Evolutionary conservation across 2,113 vertebrate genomes (phyloP).

Genomic region (Oryzias woworae): DNA sequence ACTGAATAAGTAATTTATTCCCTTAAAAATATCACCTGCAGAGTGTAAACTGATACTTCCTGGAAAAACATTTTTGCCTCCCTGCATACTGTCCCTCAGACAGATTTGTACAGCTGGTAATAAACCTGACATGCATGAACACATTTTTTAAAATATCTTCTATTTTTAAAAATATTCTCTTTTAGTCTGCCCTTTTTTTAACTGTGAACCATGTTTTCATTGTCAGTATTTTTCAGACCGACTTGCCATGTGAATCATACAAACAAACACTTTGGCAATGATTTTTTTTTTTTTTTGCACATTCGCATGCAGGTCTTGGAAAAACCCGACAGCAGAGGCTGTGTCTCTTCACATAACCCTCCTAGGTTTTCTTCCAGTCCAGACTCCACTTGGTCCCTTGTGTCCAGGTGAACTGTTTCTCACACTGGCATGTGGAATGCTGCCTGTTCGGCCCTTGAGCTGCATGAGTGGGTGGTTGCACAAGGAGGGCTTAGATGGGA

Average conservation of each 20-base stretch:
- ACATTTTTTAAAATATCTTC: no score
- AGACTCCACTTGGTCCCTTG: conserved; percentile 61
- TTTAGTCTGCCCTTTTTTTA: conserved; percentile 3
- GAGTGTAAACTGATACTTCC: not conserved
- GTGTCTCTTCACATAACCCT: conserved; percentile 16
- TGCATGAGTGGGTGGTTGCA: conserved; percentile 29
- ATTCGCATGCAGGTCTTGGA: conserved; percentile 8
- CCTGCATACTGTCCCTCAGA: not conserved
- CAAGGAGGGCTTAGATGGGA: conserved; percentile 56
- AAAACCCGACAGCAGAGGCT: conserved; percentile 2
- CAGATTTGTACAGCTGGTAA: not conserved
- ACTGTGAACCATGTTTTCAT: conserved; percentile 50
- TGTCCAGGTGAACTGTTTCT: conserved; percentile 64
- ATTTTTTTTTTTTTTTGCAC: conserved; percentile 17
- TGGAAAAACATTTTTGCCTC: not conserved
- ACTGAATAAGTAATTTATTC: conserved; percentile 30
- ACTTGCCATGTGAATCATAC: conserved; percentile 26
- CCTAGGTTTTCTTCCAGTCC: conserved; percentile 6
- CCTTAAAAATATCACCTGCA: conserved; percentile 15
- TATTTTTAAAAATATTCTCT: no score
- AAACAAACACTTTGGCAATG: conserved; percentile 19
- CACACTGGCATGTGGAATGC: conserved; percentile 69
- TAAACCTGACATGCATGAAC: no score
- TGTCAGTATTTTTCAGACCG: conserved; percentile 3
- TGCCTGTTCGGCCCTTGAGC: conserved; percentile 10